Evolutionary conservation across 2,888 invertebrate species (phyloP).

Genomic region (Drosophila fulvimacula): DNA sequence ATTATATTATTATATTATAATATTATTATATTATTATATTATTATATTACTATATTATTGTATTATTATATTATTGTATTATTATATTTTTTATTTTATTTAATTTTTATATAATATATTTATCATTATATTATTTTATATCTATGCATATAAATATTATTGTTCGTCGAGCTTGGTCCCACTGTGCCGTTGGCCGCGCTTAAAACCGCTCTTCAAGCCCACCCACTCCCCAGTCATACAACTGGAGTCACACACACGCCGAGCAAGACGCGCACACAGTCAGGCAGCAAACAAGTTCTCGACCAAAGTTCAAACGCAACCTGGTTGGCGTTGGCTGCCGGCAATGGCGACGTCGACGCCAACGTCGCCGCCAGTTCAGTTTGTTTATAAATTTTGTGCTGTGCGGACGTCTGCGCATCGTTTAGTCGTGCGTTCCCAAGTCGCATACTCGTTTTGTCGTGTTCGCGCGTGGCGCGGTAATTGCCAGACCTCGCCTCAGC

Average conservation of each 20-base stretch:
- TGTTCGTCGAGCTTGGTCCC: constrained; percentile 5
- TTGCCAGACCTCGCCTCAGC: constrained; percentile 32
- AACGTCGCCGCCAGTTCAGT: constrained; percentile 42
- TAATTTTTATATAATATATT: no score
- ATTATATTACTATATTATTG: no score
- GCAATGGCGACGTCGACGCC: constrained; percentile 42
- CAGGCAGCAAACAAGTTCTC: constrained; percentile 56
- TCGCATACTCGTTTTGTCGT: constrained; percentile 37
- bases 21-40: no score
- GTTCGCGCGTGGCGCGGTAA: constrained; percentile 39
- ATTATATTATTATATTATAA: no score
- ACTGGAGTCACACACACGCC: constrained; percentile 8
- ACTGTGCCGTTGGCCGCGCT: constrained; percentile 34
- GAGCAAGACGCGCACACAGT: constrained; percentile 3
- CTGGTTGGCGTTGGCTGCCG: constrained; percentile 57
- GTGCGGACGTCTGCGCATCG: constrained; percentile 58
- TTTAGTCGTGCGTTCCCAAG: constrained; percentile 17
- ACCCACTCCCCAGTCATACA: constrained; percentile 63
- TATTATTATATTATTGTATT: no score
- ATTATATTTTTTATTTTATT: no score
- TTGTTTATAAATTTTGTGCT: constrained; percentile 72
- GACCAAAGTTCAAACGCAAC: constrained; percentile 60
- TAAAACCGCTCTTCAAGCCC: constrained; percentile 31
- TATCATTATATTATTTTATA: no score
- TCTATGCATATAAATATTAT: no score